Evolutionary conservation across 2,888 invertebrate genomes (phyloP), one percentile per base, ranked within the genome.

Genomic region (Limenitis camilla): DNA sequence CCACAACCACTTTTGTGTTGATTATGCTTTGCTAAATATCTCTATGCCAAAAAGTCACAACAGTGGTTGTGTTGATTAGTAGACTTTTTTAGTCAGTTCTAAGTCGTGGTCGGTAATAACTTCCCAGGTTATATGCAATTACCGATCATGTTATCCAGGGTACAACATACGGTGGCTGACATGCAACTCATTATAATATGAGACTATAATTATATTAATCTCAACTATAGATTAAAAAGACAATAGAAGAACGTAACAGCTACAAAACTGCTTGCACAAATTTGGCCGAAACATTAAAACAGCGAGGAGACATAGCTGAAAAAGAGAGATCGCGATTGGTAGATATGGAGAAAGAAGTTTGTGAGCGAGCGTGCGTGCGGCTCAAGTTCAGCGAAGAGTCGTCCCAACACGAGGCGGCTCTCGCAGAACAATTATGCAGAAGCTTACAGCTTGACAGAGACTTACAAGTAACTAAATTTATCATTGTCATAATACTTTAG

Each of bases 371-470:
- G 0, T 72, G 71, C 39, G 53, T 57, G 35, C 67, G 77, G 5
- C 49, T 76, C 10, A 62, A 55, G 6, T 56, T 77, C 5, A 69
- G 66, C 46, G 76, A 81, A 56, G 74, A 78, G 47, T 59, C 64
- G 5, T 67, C 74, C 1, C 63, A 58, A 8, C 61, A 61, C 2
- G 81, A 81, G 27, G 62, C 74, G 0, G 38, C 55, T 0, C 63
- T 81, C 1, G 69, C 74, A 1, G 77, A 79, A 6, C 63, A 71
- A 9, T 72, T 78, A 39, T 78, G 78, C 62, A 72, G 64, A 39
- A 61, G 58, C 1, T 53, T 73, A 7, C 84, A 82, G 58, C 58
- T 75, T 5, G 82, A 81, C 7, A 71, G 82, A 55, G 81, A 85
- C 40, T 65, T 78, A 28, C 71, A 75, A 67, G 85, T 82, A 53